Percentiles rank a stretch among this genome's conserved stretches.
Evolutionary conservation across 2,113 vertebrate species (phyloP).

Genomic region (Cryptotis parvus): DNA sequence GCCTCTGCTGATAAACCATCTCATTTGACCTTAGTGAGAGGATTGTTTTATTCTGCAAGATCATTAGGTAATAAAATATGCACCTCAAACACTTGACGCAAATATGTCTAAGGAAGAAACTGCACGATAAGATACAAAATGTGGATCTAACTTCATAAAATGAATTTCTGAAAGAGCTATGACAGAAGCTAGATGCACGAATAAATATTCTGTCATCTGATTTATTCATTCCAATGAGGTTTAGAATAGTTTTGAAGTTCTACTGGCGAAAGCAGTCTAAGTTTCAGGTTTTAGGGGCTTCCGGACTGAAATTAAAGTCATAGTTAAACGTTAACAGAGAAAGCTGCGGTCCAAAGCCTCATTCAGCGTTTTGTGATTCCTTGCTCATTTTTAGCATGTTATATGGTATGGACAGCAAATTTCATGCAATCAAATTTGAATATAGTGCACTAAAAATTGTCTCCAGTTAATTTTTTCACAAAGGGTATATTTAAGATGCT

Average conservation of each 20-base stretch:
- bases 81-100: neutral
- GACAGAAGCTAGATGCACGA: no score
- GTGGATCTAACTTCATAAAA: neutral
- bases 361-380: no score
- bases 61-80: neutral
- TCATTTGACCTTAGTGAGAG: neutral
- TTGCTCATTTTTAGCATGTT: neutral
- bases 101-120: neutral
- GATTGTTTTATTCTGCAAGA: neutral
- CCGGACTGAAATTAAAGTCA: neutral
- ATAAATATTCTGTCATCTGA: neutral
- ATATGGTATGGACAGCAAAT: neutral
- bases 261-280: neutral
- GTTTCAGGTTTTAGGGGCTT: neutral
- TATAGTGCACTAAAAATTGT: neutral
- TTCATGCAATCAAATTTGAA: constrained; percentile 9
- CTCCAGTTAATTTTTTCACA: neutral
- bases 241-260: neutral
- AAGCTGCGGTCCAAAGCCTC: neutral
- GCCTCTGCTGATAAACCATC: neutral
- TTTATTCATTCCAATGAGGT: neutral
- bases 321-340: constrained; percentile 13
- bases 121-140: neutral
- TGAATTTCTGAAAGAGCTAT: neutral
- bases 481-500: neutral